Evolutionary conservation across 1,140 invertebrate genomes (phyloP), one percentile per base, ranked within the genome.

Genomic region (Lepidurus apus): DNA sequence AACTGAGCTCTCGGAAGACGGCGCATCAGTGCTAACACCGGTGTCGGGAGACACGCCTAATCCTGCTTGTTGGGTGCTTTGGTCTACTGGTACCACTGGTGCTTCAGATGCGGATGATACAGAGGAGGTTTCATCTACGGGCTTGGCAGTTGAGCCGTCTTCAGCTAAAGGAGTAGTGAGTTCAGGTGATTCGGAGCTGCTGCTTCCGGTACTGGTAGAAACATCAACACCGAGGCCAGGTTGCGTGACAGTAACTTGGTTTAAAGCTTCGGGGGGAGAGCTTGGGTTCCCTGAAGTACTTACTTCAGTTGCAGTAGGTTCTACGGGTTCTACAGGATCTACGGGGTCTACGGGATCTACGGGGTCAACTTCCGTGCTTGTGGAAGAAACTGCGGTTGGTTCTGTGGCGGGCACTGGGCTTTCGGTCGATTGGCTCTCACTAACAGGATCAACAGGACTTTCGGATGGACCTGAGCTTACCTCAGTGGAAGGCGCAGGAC

Each of bases 11-110:
- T 75, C 74, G 24, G 74, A n/a, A 53, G 65, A 75, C 11, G 21
- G 17, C 26, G 43, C 65, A 21, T 26, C 26, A 26, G 74, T 44
- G n/a, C 42, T 42, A n/a, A 26, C 13, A 26, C 43, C 21, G 26
- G 74, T 17, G 21, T 43, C 34, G 42, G 75, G 10, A 79, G 76
- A n/a, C 83, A 84, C 21, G 83, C 81, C n/a, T 84, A 76, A 21
- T 42, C 44, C 75, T 21, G 77, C n/a, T 74, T 42, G 43, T 34
- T 73, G n/a, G 8, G 21, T 77, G 53, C 42, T 65, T 5, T n/a
- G 24, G 34, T 47, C 75, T 10, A 47, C 73, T 34, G 76, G 7
- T 42, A 34, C 17, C 43, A 73, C 43, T 43, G 65, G 45, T 9
- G n/a, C 74, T 75, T 47, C 45, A 26, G 73, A 26, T 21, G 24